Percentiles rank a stretch among this genome's conserved stretches.
These are phyloP conservation scores for Hypena proboscidalis DNA, from an alignment of 2,888 invertebrate genomes.

Conservation along the genomic window DNA sequence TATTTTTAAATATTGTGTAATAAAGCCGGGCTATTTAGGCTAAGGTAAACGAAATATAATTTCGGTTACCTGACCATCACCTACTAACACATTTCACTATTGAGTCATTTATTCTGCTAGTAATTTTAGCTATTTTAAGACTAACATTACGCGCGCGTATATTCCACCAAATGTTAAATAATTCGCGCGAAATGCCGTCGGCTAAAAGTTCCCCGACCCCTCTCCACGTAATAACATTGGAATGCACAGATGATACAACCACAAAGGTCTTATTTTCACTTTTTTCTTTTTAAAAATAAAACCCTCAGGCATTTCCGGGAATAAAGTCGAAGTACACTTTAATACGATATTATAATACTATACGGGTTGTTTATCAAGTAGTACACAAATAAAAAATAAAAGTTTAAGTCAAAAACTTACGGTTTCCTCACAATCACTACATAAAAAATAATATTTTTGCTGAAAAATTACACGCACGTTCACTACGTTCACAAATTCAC, in stretches of 20 bases:
- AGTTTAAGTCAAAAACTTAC: conserved; percentile 78
- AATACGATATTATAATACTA: conserved; percentile 6
- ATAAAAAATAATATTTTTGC: conserved; percentile 69
- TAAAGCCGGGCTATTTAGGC: conserved; percentile 57
- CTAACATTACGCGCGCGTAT: conserved; percentile 48
- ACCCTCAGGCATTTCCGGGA: conserved; percentile 71
- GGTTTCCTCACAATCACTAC: conserved; percentile 67
- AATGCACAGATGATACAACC: conserved; percentile 78
- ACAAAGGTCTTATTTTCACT: conserved; percentile 74
- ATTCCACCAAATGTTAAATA: conserved; percentile 37
- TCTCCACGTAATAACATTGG: conserved; percentile 72
- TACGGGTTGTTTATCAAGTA: conserved; percentile 25
- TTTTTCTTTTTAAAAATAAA: conserved; percentile 65
- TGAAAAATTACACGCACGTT: conserved; percentile 75
- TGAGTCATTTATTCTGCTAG: conserved; percentile 64
- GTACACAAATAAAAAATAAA: conserved; percentile 38
- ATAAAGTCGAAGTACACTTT: conserved; percentile 31
- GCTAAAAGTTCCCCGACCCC: conserved; percentile 58
- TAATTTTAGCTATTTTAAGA: conserved; percentile 71
- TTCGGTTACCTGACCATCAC: conserved; percentile 76
- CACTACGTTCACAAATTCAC: conserved; percentile 74
- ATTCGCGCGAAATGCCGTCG: conserved; percentile 62
- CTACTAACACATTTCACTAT: conserved; percentile 74
- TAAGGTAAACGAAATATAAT: conserved; percentile 72
- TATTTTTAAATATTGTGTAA: conserved; percentile 42